Conservation (phyloP, 2,113 vertebrate species). For the Ivindomyrus marchei region DNA sequence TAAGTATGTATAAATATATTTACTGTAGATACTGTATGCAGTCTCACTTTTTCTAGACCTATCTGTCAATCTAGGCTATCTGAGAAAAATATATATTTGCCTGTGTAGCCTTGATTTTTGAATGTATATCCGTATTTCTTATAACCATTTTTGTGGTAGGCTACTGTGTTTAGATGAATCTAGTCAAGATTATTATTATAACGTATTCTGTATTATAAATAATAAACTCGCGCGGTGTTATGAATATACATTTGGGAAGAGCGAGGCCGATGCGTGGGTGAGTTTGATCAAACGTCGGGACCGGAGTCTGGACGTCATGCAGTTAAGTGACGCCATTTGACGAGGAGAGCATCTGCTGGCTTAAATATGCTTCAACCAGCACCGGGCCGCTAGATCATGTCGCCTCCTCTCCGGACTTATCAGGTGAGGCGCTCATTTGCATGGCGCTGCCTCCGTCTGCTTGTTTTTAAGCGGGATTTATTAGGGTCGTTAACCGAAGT, state of each 20-base stretch:
- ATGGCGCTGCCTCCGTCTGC: conserved; percentile 5
- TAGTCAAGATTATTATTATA: not conserved
- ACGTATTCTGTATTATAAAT: not conserved
- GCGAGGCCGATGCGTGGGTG: not conserved
- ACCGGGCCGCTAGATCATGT: not conserved
- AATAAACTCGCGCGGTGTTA: not conserved
- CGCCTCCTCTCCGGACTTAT: conserved; percentile 8
- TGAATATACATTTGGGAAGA: not conserved
- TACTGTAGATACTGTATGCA: not conserved
- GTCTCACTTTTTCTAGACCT: not conserved
- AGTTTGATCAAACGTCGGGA: not conserved
- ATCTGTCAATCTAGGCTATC: not conserved
- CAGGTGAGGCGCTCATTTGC: conserved; percentile 16
- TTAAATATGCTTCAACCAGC: not conserved
- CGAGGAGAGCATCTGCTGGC: not conserved
- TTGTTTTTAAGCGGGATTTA: conserved; percentile 22
- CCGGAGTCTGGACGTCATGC: not conserved
- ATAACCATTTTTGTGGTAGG: not conserved
- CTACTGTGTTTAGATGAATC: not conserved
- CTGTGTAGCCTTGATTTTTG: not conserved
- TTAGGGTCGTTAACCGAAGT: conserved; percentile 18
- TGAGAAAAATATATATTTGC: not conserved
- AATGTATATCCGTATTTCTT: not conserved
- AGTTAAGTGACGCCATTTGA: not conserved
- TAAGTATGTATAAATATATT: not conserved